Conservation (phyloP, 1,140 invertebrate genomes). For the Tyrophagus putrescentiae region DNA sequence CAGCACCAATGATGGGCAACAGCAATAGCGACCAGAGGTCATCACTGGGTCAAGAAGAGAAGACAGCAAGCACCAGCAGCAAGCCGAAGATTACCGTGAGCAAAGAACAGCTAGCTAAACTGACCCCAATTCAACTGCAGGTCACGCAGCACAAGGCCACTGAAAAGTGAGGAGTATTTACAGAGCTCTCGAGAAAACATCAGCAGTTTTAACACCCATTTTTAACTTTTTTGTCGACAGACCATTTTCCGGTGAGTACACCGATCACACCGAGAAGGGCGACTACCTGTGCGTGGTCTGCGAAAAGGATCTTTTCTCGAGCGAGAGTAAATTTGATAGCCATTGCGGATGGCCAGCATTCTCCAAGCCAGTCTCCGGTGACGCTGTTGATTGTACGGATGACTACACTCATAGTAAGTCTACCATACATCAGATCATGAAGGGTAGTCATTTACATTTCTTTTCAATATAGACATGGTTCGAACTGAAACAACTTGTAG, state of each 20-base stretch:
- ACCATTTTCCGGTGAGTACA: slow-evolving; percentile 64
- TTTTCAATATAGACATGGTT: slow-evolving; percentile 48
- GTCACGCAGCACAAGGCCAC: slow-evolving; percentile 91
- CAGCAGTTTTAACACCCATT: neutral
- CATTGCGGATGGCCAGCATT: slow-evolving; percentile 32
- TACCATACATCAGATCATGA: neutral
- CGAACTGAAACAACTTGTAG: slow-evolving; percentile 20
- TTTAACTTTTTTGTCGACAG: slow-evolving; percentile 28
- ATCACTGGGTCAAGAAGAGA: too few species aligned
- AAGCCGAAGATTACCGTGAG: too few species aligned
- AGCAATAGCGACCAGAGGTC: too few species aligned
- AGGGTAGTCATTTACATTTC: slow-evolving; percentile 52
- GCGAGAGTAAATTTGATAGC: slow-evolving; percentile 22
- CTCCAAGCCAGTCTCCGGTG: slow-evolving; percentile 30
- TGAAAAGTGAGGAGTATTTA: slow-evolving; percentile 47
- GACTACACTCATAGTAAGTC: slow-evolving; percentile 13
- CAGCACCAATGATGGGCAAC: too few species aligned
- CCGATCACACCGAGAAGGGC: slow-evolving; percentile 57
- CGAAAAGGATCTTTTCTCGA: slow-evolving; percentile 21
- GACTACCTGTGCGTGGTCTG: slow-evolving; percentile 24
- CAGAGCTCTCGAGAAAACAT: neutral
- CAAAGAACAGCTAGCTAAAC: slow-evolving; percentile 66
- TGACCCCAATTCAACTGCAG: slow-evolving; percentile 80
- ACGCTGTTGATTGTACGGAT: slow-evolving; percentile 6
- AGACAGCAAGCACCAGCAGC: too few species aligned